Evolutionary conservation across 2,797 vertebrate species (phyloP).

Genomic region (Neoniphon sammara): DNA sequence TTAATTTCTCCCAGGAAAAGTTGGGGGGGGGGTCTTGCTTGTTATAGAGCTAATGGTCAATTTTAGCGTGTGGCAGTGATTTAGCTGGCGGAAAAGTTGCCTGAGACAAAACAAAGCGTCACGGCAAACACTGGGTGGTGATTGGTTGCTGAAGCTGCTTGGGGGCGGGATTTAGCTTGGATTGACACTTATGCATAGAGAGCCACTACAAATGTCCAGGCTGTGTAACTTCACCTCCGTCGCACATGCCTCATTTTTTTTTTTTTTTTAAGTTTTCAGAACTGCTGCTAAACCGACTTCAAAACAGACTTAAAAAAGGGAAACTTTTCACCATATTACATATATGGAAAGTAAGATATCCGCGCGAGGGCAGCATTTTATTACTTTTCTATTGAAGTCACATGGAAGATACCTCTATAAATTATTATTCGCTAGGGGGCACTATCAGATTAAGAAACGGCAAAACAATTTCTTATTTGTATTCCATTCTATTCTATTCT

Average conservation of each 20-base stretch:
- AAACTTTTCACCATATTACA: background rate
- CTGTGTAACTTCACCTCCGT: background rate
- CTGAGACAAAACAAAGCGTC: background rate
- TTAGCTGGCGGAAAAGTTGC: conserved; percentile 43
- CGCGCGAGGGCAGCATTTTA: conserved; percentile 35
- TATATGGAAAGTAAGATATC: background rate
- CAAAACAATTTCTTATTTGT: background rate
- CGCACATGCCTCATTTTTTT: too few relatives aligned
- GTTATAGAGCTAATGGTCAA: conserved; percentile 46
- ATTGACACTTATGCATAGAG: background rate
- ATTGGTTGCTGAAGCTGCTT: conserved; percentile 49
- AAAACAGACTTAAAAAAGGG: background rate
- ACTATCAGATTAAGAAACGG: background rate
- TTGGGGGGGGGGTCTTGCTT: background rate
- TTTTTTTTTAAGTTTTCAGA: too few relatives aligned
- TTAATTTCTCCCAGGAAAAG: background rate
- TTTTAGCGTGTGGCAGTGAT: conserved; percentile 46
- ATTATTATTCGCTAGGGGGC: background rate
- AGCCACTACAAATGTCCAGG: too few relatives aligned
- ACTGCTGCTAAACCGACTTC: background rate
- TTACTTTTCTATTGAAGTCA: background rate
- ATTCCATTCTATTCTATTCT: background rate
- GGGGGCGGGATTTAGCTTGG: conserved; percentile 38
- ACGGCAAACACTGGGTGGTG: conserved; percentile 10
- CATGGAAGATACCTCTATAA: background rate